A percentile compares a stretch with the other conserved stretches of the same genome.
phyloP scores from a whole-genome alignment of 1,140 invertebrate genomes.

The Chelonus insularis region DNA sequence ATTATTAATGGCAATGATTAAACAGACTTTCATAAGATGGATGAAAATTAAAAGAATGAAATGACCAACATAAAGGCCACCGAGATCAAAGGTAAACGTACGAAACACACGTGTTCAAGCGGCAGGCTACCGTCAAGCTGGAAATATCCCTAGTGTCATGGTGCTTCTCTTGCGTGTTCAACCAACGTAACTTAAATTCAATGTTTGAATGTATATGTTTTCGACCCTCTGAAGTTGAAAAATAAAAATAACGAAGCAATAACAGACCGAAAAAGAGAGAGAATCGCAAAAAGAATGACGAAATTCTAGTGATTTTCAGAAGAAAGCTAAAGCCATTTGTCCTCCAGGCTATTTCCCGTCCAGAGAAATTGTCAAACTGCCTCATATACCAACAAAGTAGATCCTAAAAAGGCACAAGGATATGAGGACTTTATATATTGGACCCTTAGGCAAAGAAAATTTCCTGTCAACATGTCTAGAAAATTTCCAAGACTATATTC shows the following conservation, averaged over 20 bases:
- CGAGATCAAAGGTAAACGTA: conserved; percentile 20
- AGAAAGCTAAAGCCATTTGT: not conserved
- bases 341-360: not conserved
- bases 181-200: conserved; percentile 17
- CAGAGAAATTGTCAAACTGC: not conserved
- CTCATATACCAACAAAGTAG: conserved; percentile 1
- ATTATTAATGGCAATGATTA: too few relatives aligned
- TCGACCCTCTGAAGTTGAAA: too few relatives aligned
- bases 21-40: not conserved
- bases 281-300: not conserved
- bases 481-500: too few relatives aligned
- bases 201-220: too few relatives aligned
- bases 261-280: too few relatives aligned
- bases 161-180: conserved; percentile 16
- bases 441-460: too few relatives aligned
- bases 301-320: not conserved
- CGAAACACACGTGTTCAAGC: conserved; percentile 6
- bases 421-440: too few relatives aligned
- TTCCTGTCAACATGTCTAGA: too few relatives aligned
- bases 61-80: not conserved
- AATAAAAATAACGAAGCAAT: too few relatives aligned
- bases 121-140: conserved; percentile 11
- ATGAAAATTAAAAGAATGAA: not conserved
- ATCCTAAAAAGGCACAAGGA: too few relatives aligned
- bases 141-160: conserved; percentile 12